These are phyloP conservation scores for Adrianichthys oophorus DNA, from an alignment of 2,797 vertebrate genomes.

Conservation along the genomic window DNA sequence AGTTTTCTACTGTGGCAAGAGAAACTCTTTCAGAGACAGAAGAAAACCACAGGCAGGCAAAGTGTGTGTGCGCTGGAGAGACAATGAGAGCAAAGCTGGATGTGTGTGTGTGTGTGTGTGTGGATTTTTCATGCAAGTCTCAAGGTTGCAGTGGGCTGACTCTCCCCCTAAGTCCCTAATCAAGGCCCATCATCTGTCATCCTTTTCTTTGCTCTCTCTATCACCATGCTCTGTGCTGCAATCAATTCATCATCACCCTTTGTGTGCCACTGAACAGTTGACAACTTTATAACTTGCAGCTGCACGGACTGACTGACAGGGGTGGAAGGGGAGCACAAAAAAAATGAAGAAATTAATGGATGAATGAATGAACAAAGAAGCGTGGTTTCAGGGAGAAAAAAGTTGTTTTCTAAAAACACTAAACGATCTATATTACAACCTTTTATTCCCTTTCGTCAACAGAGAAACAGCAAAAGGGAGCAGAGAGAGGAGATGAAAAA, in stretches of 20 bases:
- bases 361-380: constrained; percentile 77
- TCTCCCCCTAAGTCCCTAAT: constrained; percentile 90
- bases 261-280: constrained; percentile 89
- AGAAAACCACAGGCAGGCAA: constrained; percentile 66
- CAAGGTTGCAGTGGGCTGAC: constrained; percentile 92
- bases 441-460: constrained; percentile 71
- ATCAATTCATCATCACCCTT: constrained; percentile 94
- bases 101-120: constrained; percentile 35
- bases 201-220: constrained; percentile 86
- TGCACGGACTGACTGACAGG: constrained; percentile 79
- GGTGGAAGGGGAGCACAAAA: constrained; percentile 71
- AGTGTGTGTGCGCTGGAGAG: constrained; percentile 46
- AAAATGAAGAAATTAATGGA: constrained; percentile 68
- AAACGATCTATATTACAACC: constrained; percentile 74
- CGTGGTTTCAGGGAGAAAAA: constrained; percentile 64
- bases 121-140: constrained; percentile 85
- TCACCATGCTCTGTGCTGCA: constrained; percentile 87
- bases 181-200: constrained; percentile 86
- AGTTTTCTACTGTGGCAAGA: constrained; percentile 86
- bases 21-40: constrained; percentile 56
- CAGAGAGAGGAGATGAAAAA: constrained; percentile 64
- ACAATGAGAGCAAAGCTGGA: constrained; percentile 58
- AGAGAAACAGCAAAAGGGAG: constrained; percentile 59
- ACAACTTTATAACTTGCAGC: constrained; percentile 90
- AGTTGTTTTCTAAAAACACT: constrained; percentile 79